Base-by-base conservation (phyloP, 2,797 vertebrate genomes). In the Zenarchopterus dispar region DNA sequence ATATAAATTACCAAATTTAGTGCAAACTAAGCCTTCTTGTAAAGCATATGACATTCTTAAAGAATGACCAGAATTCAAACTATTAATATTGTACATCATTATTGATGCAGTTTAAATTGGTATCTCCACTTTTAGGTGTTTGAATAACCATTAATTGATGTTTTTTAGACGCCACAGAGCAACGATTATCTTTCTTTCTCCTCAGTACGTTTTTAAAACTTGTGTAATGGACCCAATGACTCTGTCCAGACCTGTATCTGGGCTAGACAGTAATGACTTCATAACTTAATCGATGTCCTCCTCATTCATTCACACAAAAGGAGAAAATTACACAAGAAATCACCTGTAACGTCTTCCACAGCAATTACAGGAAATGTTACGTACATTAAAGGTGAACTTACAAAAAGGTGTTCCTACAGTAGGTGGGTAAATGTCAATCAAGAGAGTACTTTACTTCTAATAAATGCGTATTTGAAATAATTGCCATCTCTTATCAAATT, bases 381-480 rank as follows among this genome's bases (percentile, higher is more conserved):
- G 18, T 71, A 59, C 56, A 60, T 75, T 58, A 75, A 15, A 68
- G 43, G 66, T 31, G 53, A 53, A 56, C 56, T 75, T 19, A 47
- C 70, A 56, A 57, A 7, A 48, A n/a, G 45, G 45, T 41, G 56
- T 80, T 70, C 55, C 55, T 31, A 31, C 36, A 54, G 41, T n/a
- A 59, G 55, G 47, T 6, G 39, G 56, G 36, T 22, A 70, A 46
- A 56, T 31, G 73, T 62, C 73, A 66, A 26, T 78, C 71, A 72
- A 49, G 58, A 5, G 2, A 53, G 33, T 65, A n/a, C 51, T 70
- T 71, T 13, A 24, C 11, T 17, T 67, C 21, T 44, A 58, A 67
- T 72, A 44, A 78, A 75, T 31, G 55, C 39, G 18, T 22, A 28
- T 75, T 60, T 53, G 57, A 48, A 36, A 66, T 78, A 77, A 85